Evolutionary conservation across 1,140 invertebrate species (phyloP), one percentile per base, ranked within the genome.

Genomic region (Drosophila biarmipes): DNA sequence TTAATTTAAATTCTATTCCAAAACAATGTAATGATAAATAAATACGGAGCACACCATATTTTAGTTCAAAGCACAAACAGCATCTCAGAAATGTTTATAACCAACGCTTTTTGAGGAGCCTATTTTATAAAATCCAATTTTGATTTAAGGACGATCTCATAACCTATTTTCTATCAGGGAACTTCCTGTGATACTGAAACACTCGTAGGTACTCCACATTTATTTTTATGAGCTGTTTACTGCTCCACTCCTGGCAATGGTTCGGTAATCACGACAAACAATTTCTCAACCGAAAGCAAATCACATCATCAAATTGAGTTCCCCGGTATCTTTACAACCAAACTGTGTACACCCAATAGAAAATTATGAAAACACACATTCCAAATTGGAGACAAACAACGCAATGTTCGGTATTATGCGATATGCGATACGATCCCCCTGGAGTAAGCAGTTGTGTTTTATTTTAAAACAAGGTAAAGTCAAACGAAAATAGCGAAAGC

Each of bases 401-500:
- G 56, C 42, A 40, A 55, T 73, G 69, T 73, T 68, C 63, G 63
- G 66, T 52, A 69, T 69, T 69, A 69, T 31, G 27, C 31, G 61
- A 54, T 46, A 35, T 19, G 24, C 61, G 61, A 64, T 69, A 69
- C 66, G 66, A 68, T 69, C 40, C 63, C 55, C 54, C 35, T 45
- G 38, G 55, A 53, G 46, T 43, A 67, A 59, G 46, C 59, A 80
- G 74, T 66, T 80, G 81, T 81, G 81, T 69, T 87, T 87, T 87
- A 78, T 78, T 87, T 87, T 87, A 81, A 81, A 78, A 89, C 64
- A 82, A 71, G 82, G 89, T 86, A 82, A 86, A 69, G 51, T 17
- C 31, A 17, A 48, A 40, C 64, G 24, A 56, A 86, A 75, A 78
- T 76, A 75, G 71, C 69, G 10, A 58, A 74, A 62, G 45, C 42